These are phyloP conservation scores for Lota lota DNA, from an alignment of 2,113 vertebrate species.

Conservation along the genomic window DNA sequence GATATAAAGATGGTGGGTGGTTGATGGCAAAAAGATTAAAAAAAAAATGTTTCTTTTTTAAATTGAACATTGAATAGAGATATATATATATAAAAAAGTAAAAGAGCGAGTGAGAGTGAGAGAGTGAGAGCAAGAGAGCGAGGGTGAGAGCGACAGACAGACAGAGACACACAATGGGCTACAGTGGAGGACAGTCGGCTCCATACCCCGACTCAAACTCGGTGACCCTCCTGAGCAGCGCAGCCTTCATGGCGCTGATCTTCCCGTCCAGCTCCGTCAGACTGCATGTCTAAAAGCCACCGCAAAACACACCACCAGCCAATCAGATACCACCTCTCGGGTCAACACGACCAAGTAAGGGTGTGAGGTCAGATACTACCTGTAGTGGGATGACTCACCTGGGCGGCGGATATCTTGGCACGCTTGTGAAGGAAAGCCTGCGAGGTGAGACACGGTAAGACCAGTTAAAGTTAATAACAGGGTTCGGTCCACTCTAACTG, in stretches of 20 bases:
- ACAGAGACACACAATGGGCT: too few relatives aligned
- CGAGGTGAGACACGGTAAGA: neutral
- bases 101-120: too few relatives aligned
- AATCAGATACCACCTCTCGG: neutral
- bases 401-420: slow-evolving; percentile 79
- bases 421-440: slow-evolving; percentile 90
- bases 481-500: too few relatives aligned
- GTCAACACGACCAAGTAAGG: neutral
- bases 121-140: too few relatives aligned
- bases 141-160: too few relatives aligned
- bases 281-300: slow-evolving; percentile 81
- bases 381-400: slow-evolving; percentile 66
- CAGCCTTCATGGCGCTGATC: slow-evolving; percentile 89
- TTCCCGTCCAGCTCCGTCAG: slow-evolving; percentile 95
- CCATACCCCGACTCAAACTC: slow-evolving; percentile 70
- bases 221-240: slow-evolving; percentile 86
- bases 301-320: slow-evolving; percentile 33
- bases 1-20: too few relatives aligned
- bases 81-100: too few relatives aligned
- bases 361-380: neutral
- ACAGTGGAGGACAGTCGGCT: slow-evolving; percentile 64
- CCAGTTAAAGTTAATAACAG: too few relatives aligned
- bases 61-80: too few relatives aligned
- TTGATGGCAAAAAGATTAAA: too few relatives aligned
- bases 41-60: too few relatives aligned